A percentile compares a stretch with the other conserved stretches of the same genome.
These are phyloP conservation scores for Scelioninae gen. 1 DNA, from an alignment of 2,888 invertebrate genomes.

Conservation along the genomic window DNA sequence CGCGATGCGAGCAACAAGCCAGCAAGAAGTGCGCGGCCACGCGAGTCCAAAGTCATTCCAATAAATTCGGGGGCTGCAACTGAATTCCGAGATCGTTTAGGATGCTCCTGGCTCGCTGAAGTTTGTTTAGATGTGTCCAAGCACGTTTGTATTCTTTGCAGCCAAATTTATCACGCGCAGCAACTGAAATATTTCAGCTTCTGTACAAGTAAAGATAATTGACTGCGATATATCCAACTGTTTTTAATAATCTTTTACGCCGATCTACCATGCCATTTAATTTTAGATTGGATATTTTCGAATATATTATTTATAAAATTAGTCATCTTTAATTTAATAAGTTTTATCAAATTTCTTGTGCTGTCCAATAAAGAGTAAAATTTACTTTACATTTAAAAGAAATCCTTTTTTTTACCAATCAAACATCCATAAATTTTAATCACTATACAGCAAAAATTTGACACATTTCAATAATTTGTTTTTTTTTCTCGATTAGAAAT, in stretches of 20 bases:
- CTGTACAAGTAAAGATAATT: conserved; percentile 24
- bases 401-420: too few relatives aligned
- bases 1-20: conserved; percentile 58
- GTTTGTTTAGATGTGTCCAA: conserved; percentile 53
- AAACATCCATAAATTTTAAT: too few relatives aligned
- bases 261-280: too few relatives aligned
- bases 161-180: conserved; percentile 45
- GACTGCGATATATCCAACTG: conserved; percentile 7
- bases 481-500: too few relatives aligned
- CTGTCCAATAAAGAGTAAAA: too few relatives aligned
- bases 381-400: neutral
- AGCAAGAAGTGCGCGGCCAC: conserved; percentile 53
- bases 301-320: too few relatives aligned
- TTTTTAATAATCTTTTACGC: too few relatives aligned
- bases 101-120: conserved; percentile 41
- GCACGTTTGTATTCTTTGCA: conserved; percentile 50
- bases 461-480: too few relatives aligned
- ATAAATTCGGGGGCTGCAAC: conserved; percentile 51
- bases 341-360: too few relatives aligned
- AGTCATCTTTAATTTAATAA: too few relatives aligned
- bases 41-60: conserved; percentile 56
- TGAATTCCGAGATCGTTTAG: conserved; percentile 55
- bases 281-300: too few relatives aligned
- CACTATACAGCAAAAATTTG: too few relatives aligned
- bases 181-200: conserved; percentile 40